Conservation (phyloP, 2,797 vertebrate genomes). For the Artibeus lituratus region DNA sequence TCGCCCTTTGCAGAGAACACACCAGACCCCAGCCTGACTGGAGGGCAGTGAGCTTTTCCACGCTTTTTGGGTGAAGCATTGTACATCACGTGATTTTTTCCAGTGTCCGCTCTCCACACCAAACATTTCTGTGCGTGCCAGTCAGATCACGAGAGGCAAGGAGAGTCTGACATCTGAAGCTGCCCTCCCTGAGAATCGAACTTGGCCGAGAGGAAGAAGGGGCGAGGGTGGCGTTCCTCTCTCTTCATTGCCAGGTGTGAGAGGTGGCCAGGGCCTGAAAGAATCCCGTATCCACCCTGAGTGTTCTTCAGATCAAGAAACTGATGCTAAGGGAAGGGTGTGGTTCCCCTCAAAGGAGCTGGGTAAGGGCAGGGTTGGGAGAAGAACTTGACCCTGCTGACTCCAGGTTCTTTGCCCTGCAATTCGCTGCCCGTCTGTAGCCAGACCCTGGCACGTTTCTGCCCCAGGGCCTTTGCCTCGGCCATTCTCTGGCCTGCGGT, state of each 20-base stretch:
- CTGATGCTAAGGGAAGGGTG: not conserved
- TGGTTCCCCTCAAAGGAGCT: not conserved
- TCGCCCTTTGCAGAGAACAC: not conserved
- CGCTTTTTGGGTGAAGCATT: fast-evolving
- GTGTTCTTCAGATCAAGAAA: not conserved
- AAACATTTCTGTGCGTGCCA: not conserved
- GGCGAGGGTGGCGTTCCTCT: fast-evolving
- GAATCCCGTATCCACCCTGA: not conserved
- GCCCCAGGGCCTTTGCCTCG: not conserved
- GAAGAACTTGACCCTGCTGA: not conserved
- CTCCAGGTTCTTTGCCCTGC: not conserved
- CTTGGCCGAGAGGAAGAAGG: not conserved
- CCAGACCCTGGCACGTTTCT: not conserved
- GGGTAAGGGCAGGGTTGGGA: not conserved
- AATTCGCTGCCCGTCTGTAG: not conserved
- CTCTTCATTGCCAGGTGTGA: not conserved
- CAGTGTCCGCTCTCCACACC: not conserved
- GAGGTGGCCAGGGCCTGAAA: not conserved
- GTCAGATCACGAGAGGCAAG: not conserved
- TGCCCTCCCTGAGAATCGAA: not conserved
- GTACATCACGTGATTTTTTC: fast-evolving
- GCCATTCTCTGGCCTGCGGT: fast-evolving
- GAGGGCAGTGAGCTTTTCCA: not conserved
- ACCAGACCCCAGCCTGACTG: no score
- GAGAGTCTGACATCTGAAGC: not conserved